Conservation (phyloP, 1,140 invertebrate genomes). For the Thaumetopoea pityocampa region DNA sequence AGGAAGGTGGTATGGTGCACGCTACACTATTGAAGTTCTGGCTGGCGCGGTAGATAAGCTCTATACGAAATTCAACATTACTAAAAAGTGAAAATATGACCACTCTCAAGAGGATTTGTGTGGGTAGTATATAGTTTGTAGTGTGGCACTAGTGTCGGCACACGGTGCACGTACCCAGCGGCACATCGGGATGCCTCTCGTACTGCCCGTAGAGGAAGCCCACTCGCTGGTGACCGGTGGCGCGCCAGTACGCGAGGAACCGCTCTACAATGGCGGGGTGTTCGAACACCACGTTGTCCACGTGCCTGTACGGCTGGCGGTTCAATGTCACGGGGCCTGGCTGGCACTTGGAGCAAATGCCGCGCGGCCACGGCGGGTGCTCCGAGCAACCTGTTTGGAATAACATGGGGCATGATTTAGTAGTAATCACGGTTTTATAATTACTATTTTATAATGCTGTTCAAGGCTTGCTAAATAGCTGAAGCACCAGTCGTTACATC, state of each 20-base stretch:
- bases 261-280: slow-evolving; percentile 95
- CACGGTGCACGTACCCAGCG: slow-evolving; percentile 80
- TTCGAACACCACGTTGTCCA: slow-evolving; percentile 99
- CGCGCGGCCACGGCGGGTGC: slow-evolving; percentile 98
- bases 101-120: no score
- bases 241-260: slow-evolving; percentile 98
- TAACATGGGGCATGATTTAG: not conserved
- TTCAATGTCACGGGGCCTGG: slow-evolving; percentile 97
- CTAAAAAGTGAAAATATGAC: no score
- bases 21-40: no score
- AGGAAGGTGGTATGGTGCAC: no score
- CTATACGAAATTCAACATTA: no score
- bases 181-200: slow-evolving; percentile 94
- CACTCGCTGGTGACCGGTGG: slow-evolving; percentile 94
- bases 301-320: slow-evolving; percentile 94
- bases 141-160: no score
- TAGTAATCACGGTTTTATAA: no score
- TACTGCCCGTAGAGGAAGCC: slow-evolving; percentile 96
- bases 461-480: no score
- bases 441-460: no score
- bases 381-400: slow-evolving; percentile 87
- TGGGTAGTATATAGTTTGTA: no score
- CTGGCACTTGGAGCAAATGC: slow-evolving; percentile 99
- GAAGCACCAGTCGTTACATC: no score
- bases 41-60: no score